These are phyloP conservation scores for Pseudocheirus occidentalis DNA, from an alignment of 2,797 vertebrate species.

Conservation along the genomic window DNA sequence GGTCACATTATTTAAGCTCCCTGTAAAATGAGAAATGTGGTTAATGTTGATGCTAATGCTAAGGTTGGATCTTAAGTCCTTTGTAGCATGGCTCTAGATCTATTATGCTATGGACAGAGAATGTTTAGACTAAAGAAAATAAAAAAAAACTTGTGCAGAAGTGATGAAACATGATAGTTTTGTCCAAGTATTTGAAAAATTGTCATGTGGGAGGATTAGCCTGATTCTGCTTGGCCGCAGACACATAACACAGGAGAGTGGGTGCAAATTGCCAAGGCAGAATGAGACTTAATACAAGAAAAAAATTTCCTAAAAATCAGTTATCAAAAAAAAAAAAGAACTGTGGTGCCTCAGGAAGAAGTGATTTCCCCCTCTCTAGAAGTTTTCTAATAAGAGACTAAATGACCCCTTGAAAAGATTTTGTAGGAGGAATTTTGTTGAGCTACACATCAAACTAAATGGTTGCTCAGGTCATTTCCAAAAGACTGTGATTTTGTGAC, in stretches of 20 bases:
- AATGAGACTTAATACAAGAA: neutral
- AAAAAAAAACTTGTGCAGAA: neutral
- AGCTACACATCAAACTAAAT: neutral
- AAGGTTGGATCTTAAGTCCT: neutral
- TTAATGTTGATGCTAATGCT: neutral
- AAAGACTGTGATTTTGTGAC: neutral
- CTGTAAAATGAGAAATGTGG: neutral
- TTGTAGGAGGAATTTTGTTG: neutral
- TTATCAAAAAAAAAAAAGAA: neutral
- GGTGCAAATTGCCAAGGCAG: neutral
- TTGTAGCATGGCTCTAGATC: neutral
- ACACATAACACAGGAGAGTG: neutral
- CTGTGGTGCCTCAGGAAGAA: neutral
- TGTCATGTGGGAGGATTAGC: neutral
- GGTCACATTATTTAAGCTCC: neutral
- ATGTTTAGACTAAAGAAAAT: neutral
- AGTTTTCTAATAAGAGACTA: neutral
- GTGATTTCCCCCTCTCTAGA: neutral
- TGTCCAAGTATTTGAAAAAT: neutral
- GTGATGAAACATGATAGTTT: neutral
- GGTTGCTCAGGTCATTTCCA: neutral
- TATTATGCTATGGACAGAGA: neutral
- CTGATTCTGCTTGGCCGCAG: neutral
- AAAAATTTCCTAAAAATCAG: neutral
- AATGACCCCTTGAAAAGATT: neutral